Evolutionary conservation across 1,140 invertebrate species (phyloP).

Genomic region (Cephus cinctus): DNA sequence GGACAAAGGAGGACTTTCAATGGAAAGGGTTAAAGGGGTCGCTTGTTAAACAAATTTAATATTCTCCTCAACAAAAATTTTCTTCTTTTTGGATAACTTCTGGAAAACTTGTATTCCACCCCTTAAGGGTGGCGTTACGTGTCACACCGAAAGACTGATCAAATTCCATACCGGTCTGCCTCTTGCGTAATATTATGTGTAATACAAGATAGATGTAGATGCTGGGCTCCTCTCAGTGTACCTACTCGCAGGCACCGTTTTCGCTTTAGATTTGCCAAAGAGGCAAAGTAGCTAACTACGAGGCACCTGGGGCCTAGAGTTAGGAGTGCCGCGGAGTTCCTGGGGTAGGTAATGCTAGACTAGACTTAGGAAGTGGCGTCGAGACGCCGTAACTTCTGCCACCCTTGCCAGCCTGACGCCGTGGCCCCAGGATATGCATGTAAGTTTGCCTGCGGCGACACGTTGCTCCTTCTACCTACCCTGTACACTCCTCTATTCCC

Average conservation of each 20-base stretch:
- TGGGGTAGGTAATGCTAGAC: conserved; percentile 27
- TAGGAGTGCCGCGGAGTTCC: conserved; percentile 5
- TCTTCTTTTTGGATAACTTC: too few species aligned
- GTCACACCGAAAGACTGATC: conserved; percentile 11
- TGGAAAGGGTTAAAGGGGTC: too few species aligned
- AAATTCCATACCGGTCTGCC: too few species aligned
- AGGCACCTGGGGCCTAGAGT: conserved; percentile 39
- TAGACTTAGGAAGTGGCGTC: conserved; percentile 45
- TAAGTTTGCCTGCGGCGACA: conserved; percentile 42
- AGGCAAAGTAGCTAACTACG: conserved; percentile 12
- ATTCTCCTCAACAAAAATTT: conserved; percentile 27
- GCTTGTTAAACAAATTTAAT: conserved; percentile 52
- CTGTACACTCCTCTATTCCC: conserved; percentile 41
- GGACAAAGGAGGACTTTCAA: too few species aligned
- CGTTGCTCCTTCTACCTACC: too few species aligned
- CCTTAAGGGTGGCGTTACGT: too few species aligned
- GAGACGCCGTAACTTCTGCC: conserved; percentile 48
- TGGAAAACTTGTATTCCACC: too few species aligned
- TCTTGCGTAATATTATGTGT: too few species aligned
- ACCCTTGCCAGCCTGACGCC: conserved; percentile 44
- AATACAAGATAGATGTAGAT: neutral
- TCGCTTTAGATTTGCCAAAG: conserved; percentile 9
- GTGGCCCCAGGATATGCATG: conserved; percentile 35
- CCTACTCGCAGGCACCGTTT: neutral
- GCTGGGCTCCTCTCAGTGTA: neutral